Conservation (phyloP, 2,888 invertebrate species). For the Parapristionchus giblindavisi region DNA sequence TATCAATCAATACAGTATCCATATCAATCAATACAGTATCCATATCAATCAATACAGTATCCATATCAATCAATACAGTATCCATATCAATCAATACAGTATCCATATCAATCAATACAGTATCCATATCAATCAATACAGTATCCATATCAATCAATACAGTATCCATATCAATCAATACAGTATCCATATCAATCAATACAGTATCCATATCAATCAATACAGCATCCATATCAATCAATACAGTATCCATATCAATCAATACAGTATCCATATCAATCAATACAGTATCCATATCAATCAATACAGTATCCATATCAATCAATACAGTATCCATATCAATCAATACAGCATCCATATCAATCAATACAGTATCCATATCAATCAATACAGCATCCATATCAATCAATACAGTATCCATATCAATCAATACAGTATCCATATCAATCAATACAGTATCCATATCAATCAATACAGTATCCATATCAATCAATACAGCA, state of each 20-base stretch:
- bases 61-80: no score
- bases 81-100: conserved; percentile 59
- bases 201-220: conserved; percentile 58
- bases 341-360: not conserved
- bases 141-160: not conserved
- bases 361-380: no score
- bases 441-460: conserved; percentile 31
- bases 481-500: conserved; percentile 51
- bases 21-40: not conserved
- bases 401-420: conserved; percentile 44
- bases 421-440: not conserved
- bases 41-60: not conserved
- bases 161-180: no score
- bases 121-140: not conserved
- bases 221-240: not conserved
- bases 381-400: conserved; percentile 60
- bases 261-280: conserved; percentile 49
- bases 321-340: not conserved
- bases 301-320: conserved; percentile 38
- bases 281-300: conserved; percentile 58
- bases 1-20: conserved; percentile 47
- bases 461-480: conserved; percentile 59
- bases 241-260: not conserved
- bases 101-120: conserved; percentile 53
- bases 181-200: conserved; percentile 59